Percentiles rank a stretch among this genome's conserved stretches.
Evolutionary conservation across 2,888 invertebrate species (phyloP).

Genomic region (Lepidochitona cinerea): DNA sequence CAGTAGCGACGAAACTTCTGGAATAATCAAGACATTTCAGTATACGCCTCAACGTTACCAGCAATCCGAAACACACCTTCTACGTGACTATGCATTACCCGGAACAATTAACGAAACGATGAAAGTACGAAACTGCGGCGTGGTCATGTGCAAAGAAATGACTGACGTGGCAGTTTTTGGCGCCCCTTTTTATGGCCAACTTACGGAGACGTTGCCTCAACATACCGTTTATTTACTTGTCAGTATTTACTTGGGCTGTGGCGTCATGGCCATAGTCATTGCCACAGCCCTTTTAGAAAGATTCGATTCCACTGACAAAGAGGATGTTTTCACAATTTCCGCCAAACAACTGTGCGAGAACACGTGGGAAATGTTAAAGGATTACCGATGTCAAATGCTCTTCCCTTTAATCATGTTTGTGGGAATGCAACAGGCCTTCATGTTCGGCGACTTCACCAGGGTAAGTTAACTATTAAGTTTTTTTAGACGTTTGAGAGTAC

Average conservation of each 20-base stretch:
- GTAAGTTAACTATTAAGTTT: too few relatives aligned
- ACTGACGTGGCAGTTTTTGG: slow-evolving; percentile 8
- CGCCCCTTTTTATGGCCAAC: slow-evolving; percentile 13
- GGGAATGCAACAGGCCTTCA: slow-evolving; percentile 66
- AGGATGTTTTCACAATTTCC: slow-evolving; percentile 41
- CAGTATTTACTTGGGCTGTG: slow-evolving; percentile 59
- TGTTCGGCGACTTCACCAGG: slow-evolving; percentile 68
- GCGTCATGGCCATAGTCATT: slow-evolving; percentile 57
- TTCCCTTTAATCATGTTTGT: slow-evolving; percentile 62
- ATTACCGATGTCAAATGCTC: slow-evolving; percentile 61
- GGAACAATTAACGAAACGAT: neutral
- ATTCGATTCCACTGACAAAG: slow-evolving; percentile 39
- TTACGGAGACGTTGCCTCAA: slow-evolving; percentile 30
- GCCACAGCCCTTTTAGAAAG: slow-evolving; percentile 56
- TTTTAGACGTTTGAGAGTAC: too few relatives aligned
- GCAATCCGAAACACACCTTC: neutral
- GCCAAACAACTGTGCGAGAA: slow-evolving; percentile 55
- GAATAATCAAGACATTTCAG: neutral
- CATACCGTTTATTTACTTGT: slow-evolving; percentile 54
- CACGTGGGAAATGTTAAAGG: slow-evolving; percentile 58
- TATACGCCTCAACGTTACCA: neutral
- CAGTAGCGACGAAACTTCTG: neutral
- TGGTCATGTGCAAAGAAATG: slow-evolving; percentile 35
- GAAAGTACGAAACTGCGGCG: slow-evolving; percentile 37
- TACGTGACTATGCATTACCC: neutral